Base-by-base conservation (phyloP, 2,888 invertebrate species). In the Gari tellinella region DNA sequence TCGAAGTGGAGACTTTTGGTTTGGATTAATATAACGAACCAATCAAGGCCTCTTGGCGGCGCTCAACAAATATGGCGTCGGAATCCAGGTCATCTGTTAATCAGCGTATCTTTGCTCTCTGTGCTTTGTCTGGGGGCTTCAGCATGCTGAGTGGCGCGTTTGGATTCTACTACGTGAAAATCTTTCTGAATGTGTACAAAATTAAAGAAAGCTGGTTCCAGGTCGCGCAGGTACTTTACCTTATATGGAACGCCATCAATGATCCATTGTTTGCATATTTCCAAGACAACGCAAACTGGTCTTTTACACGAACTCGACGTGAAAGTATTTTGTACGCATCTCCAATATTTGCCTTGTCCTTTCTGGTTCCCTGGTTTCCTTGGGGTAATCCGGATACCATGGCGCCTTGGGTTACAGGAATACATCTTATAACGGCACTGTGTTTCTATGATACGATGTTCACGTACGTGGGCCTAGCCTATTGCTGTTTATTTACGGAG, bases 211-310 rank as follows among this genome's bases (percentile, higher is more conserved):
- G 68, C 17, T 93, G 92, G 92, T 93, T 93, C 82, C 91, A 92
- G 46, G 43, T 89, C 2, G 86, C 92, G 0, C 92, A 93, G 78
- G 81, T 87, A 0, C 78, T 93, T 10, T 92, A 91, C 73, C 82
- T 93, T 85, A 65, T 93, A 5, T 93, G 93, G 93, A 93, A 93
- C 79, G 92, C 93, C 0, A 74, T 93, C 25, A 93, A 93, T 72
- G 93, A 93, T 67, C 93, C 93, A 0, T 72, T 93, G 40, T 93
- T 93, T 79, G 93, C 92, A 8, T 92, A 92, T 69, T 70, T 87
- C 2, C 90, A 90, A 64, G 90, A 91, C 76, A 88, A 84, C 25
- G 81, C 83, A 23, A 80, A 75, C 14, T 86, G 66, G 40, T 56
- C 72, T 25, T 91, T 91, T 86, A 86, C 92, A 15, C 88, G 86